Evolutionary conservation across 1,140 invertebrate genomes (phyloP), one percentile per base, ranked within the genome.

Genomic region (Pollicipes pollicipes): DNA sequence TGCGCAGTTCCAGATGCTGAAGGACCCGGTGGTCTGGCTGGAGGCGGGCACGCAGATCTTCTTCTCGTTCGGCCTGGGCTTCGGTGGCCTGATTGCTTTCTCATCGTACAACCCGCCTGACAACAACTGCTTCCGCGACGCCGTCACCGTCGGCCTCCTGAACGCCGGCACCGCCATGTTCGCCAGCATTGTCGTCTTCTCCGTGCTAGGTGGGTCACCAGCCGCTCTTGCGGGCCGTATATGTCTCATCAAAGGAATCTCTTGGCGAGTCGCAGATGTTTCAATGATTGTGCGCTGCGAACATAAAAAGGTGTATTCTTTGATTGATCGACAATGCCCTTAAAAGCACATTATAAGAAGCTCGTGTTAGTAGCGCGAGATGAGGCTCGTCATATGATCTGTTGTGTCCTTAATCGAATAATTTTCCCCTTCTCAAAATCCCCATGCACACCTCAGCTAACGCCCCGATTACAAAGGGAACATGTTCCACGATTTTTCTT

Each of bases 21-120:
- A 81, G 0, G 86, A 95, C 82, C 91, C 92, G 0, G 88, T 91
- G 24, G 95, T 97, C 0, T 98, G 95, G 95, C 79, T 97, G 28
- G 93, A 96, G 82, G 95, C 95, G 0, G 95, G 92, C 3, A 96
- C 94, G 0, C 95, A 98, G 79, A 97, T 98, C 75, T 98, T 98
- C 81, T 98, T 97, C 80, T 97, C 93, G 0, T 82, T 98, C 69
- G 95, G 95, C 0, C 80, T 97, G 66, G 95, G 93, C 16, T 98
- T 97, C 76, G 95, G 95, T 27, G 93, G 93, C 0, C 81, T 97
- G 8, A 95, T 96, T 69, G 93, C 94, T 3, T 96, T 94, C 78
- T 93, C 92, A 0, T 96, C 93, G 0, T 97, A 97, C 80, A 97
- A 97, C 80, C 91, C 92, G 27, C 90, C 95, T 0, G 93, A 95